Base-by-base conservation (phyloP, 1,140 invertebrate species). In the Leptinotarsa lineolata region DNA sequence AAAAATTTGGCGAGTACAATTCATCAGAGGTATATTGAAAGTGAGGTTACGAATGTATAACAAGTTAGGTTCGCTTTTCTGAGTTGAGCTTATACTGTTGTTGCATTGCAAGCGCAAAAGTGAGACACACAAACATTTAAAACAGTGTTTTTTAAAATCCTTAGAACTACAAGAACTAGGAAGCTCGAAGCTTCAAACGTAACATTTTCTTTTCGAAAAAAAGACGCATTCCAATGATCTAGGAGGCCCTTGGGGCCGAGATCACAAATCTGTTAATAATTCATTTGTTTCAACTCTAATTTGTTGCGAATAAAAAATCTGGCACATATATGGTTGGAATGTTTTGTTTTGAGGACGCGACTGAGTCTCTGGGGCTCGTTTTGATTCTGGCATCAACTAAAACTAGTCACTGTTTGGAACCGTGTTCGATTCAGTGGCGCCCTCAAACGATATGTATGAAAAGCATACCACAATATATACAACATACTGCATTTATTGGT, bases 311-410 rank as follows among this genome's bases (percentile, higher is more conserved):
- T 83, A 84, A 84, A 85, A 84, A 83, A 83, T 85, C 84, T 85
- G 84, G 84, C 84, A 85, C 84, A 84, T 85, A 84, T 81, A 83
- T 83, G 84, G 84, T 85, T 85, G 84, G 84, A 85, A 85, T 85
- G 84, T 84, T 85, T 81, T 75, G 66, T 82, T 83, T 83, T 83
- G 81, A 79, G 66, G 69, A 67, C 67, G 39, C 58, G 45, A 65
- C 72, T 73, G 58, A 69, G 58, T 80, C 46, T 69, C 72, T 8
- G 45, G 20, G 65, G 68, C 67, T 71, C 74, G 20, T 76, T 77
- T 79, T 76, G 76, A 82, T 82, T 82, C 78, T 79, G 77, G 65
- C 74, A 69, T 69, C 58, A 24, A 18, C 46, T 73, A 66, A 76
- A 76, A 73, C 75, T 73, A 73, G 59, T 75, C 74, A 72, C 70